phyloP scores from a whole-genome alignment of 2,797 vertebrate species.

The Chromobotia macracanthus region DNA sequence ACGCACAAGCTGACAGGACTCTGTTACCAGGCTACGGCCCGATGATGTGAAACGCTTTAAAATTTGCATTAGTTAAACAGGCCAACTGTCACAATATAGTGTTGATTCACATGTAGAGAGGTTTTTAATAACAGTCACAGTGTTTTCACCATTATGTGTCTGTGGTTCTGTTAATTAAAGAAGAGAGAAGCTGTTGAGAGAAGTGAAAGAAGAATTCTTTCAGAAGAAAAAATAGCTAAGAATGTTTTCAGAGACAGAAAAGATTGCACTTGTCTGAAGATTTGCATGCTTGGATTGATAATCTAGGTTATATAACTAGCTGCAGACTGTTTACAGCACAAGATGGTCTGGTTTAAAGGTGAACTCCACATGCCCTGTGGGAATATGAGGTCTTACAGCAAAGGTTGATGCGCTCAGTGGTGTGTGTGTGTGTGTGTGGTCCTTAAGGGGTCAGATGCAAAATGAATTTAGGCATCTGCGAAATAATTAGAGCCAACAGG shows the following conservation, averaged over 20 bases:
- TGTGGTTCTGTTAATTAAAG: slow-evolving; percentile 25
- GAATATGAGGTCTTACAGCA: slow-evolving; percentile 31
- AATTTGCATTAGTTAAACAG: slow-evolving; percentile 39
- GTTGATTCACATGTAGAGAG: slow-evolving; percentile 20
- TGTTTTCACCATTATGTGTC: background rate
- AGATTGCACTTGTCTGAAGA: background rate
- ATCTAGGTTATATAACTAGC: slow-evolving; percentile 42
- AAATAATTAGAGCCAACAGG: slow-evolving; percentile 69
- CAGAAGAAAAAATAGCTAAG: background rate
- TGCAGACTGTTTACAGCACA: slow-evolving; percentile 30
- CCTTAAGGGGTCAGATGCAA: slow-evolving; percentile 42
- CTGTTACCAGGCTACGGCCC: slow-evolving; percentile 12
- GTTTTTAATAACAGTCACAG: background rate
- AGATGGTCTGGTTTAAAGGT: slow-evolving; percentile 40
- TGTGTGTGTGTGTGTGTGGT: slow-evolving; percentile 3
- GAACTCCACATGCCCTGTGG: slow-evolving; percentile 26
- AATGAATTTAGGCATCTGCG: slow-evolving; percentile 58
- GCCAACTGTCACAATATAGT: slow-evolving; percentile 38
- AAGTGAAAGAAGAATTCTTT: background rate
- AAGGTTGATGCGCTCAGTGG: slow-evolving; percentile 18
- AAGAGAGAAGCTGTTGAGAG: background rate
- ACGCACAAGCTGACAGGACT: slow-evolving; percentile 24
- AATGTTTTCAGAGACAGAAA: background rate
- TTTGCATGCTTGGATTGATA: slow-evolving; percentile 28
- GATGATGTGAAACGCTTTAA: slow-evolving; percentile 34